Evolutionary conservation across 2,113 vertebrate species (phyloP), one percentile per base, ranked within the genome.

Genomic region (Lamprotornis superbus): DNA sequence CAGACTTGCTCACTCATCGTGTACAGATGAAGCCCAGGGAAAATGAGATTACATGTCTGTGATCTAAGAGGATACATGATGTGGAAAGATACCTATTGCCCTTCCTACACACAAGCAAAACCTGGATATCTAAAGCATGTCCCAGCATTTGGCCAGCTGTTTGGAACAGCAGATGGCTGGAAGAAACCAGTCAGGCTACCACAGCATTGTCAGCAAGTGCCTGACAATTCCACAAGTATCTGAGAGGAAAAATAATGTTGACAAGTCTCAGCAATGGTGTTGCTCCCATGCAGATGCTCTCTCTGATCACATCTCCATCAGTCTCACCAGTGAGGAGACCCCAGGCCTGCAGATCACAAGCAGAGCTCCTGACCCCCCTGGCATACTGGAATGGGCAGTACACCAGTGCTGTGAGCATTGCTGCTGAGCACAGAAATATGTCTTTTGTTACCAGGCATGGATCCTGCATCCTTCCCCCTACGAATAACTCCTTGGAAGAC

Each of bases 181-280:
- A 86, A 83, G 81, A 61, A 49, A 76, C 9, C 33, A 80, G 24
- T 15, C 56, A 52, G 35, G 44, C 42, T 46, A 12, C 22, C 25
- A 20, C 0, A 1, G 21, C 53, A 49, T 4, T 39, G 18, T 21
- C 15, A 55, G 39, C 35, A 44, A 75, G 53, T 33, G 52, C 18
- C 42, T 0, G 0, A 35, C 31, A 15, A 22, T 15, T 12, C 61
- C 60, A 64, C 23, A 55, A 21, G 28, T 11, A 70, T 44, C 31
- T 68, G 55, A 33, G 27, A 75, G 69, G 9, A 74, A 55, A 77
- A 76, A 42, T 30, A 22, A 47, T 4, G 4, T 5, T 11, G 37
- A 17, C 4, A 20, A 69, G 7, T 18, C 71, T 73, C 33, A 39
- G 2, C 12, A 69, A 23, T 1, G 5, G 11, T 47, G 30, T 40